Evolutionary conservation across 1,140 invertebrate species (phyloP), one percentile per base, ranked within the genome.

Genomic region (Temnothorax nylanderi): DNA sequence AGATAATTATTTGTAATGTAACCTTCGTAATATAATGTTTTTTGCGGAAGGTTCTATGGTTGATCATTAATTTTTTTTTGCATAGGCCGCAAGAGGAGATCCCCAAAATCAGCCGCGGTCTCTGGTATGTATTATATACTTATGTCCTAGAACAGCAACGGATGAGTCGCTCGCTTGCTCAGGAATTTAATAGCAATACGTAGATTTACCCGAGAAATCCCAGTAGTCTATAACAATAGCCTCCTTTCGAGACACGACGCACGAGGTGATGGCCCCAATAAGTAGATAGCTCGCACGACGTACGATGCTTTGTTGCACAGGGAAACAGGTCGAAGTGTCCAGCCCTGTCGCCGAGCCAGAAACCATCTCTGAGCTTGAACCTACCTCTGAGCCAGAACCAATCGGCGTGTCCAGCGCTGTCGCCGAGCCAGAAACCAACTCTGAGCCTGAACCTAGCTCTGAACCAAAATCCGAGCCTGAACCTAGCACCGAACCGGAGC

Each of bases 301-400:
- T 95, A 91, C 89, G 84, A 91, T 95, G 94, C 94, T 95, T 95
- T 95, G 93, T 95, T 95, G 94, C 94, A 94, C 94, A 95, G 95
- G 95, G 91, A 92, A 93, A 87, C 77, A 90, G 69, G 84, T 87
- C 77, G 90, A 88, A 72, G 92, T 92, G 82, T 94, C 18, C 94
- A 95, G 86, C 81, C 77, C 87, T 94, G 71, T 91, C 82, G 91
- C 93, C 93, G 54, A 54, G 60, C 44, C 44, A 47, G 89, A 93
- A 51, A 93, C 91, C 0, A 93, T 92, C 62, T 88, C 93, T 0
- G 92, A 95, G 82, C 86, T 93, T 0, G 92, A 94, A 88, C 89
- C 95, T 18, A 92, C 85, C 88, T 90, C 93, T 4, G 92, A 95
- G 90, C 92, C 95, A 0, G 94, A 94, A 90, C 93, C 95, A 21